Conservation (phyloP, 2,888 invertebrate species). For the Erebia aethiops region DNA sequence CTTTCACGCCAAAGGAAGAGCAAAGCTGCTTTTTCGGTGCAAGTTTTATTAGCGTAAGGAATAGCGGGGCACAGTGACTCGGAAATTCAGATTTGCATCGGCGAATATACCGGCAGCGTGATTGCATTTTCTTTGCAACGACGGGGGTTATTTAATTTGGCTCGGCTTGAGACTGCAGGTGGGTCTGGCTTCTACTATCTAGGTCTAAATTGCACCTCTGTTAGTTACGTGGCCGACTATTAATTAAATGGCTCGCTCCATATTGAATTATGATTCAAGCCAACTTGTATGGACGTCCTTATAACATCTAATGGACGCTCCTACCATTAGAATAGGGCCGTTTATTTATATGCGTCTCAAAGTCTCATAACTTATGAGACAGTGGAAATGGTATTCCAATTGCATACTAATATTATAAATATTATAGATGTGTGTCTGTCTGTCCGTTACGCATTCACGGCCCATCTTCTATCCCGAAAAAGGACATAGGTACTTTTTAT, state of each 20-base stretch:
- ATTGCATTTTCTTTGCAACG: slow-evolving; percentile 81
- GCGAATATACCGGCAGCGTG: slow-evolving; percentile 71
- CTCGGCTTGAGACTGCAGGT: slow-evolving; percentile 57
- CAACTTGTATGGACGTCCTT: slow-evolving; percentile 27
- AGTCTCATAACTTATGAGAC: too few relatives aligned
- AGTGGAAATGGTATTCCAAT: too few relatives aligned
- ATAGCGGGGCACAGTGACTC: slow-evolving; percentile 78
- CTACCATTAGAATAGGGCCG: too few relatives aligned
- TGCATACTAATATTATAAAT: too few relatives aligned
- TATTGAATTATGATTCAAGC: slow-evolving; percentile 40
- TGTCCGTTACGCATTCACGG: not conserved
- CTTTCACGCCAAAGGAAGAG: not conserved
- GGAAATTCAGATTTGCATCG: slow-evolving; percentile 81
- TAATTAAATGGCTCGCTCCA: slow-evolving; percentile 42
- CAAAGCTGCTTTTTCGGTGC: slow-evolving; percentile 52
- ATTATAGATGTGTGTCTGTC: not conserved
- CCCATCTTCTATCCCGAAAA: too few relatives aligned
- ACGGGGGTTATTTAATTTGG: slow-evolving; percentile 77
- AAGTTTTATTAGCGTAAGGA: slow-evolving; percentile 83
- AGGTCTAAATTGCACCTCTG: slow-evolving; percentile 59
- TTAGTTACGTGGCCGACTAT: slow-evolving; percentile 47
- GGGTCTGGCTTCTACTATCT: slow-evolving; percentile 47
- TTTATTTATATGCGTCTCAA: too few relatives aligned
- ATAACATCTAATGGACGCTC: not conserved
- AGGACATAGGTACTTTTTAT: too few relatives aligned